Percentiles rank a stretch among this genome's conserved stretches.
Conservation (phyloP, 2,797 vertebrate genomes). For the Eulemur rubriventer region DNA sequence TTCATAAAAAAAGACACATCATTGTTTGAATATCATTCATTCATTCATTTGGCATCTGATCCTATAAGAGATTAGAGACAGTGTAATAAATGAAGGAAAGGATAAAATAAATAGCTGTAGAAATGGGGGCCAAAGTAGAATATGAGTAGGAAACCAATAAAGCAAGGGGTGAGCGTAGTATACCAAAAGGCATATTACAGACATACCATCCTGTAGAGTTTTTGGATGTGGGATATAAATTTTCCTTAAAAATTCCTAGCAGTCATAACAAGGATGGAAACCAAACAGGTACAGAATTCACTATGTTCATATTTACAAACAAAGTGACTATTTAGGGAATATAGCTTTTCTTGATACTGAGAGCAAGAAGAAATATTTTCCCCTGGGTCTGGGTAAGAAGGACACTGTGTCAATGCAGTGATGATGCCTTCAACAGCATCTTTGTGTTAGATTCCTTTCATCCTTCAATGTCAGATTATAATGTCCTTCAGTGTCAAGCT, state of each 20-base stretch:
- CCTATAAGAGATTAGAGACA: neutral
- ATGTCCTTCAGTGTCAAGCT: constrained; percentile 38
- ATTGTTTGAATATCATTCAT: neutral
- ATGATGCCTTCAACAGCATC: neutral
- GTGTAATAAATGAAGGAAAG: neutral
- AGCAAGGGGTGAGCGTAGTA: neutral
- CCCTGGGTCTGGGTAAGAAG: neutral
- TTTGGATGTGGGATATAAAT: neutral
- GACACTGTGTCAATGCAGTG: neutral
- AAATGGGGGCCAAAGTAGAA: neutral
- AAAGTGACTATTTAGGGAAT: constrained; percentile 4
- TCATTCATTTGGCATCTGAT: neutral
- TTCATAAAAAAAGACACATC: neutral
- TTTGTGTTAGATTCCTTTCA: constrained; percentile 23
- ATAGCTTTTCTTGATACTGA: neutral
- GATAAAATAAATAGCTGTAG: neutral
- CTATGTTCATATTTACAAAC: neutral
- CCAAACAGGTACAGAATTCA: constrained; percentile 1
- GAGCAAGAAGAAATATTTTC: neutral
- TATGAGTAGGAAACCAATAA: neutral
- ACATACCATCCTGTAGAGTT: neutral
- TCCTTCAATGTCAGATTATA: neutral
- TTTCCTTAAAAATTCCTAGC: neutral
- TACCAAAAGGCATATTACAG: neutral
- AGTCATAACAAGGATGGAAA: constrained; percentile 14